These are phyloP conservation scores for Illadopsis cleaveri DNA, from an alignment of 2,113 vertebrate genomes.

Conservation along the genomic window DNA sequence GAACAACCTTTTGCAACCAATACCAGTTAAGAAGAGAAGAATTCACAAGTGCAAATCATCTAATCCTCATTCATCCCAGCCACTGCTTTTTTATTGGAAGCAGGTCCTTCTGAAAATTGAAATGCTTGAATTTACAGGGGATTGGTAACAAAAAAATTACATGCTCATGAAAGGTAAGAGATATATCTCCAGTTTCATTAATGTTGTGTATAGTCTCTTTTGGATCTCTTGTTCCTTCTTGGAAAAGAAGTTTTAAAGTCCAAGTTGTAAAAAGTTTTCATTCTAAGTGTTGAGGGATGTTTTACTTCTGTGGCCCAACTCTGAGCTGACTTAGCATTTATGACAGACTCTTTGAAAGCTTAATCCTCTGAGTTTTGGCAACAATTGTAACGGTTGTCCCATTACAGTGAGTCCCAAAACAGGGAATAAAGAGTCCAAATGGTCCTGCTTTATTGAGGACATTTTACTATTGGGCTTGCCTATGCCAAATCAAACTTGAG, in stretches of 20 bases:
- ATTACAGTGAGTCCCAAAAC: background rate
- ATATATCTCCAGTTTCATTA: background rate
- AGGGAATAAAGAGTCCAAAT: background rate
- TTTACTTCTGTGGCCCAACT: background rate
- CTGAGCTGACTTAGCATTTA: background rate
- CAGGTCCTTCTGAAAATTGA: background rate
- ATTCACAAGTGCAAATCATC: background rate
- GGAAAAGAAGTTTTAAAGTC: background rate
- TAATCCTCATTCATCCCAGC: background rate
- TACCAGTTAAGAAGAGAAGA: background rate
- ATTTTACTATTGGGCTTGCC: background rate
- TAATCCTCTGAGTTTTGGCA: background rate
- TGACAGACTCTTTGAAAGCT: background rate
- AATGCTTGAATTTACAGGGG: background rate
- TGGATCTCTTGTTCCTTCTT: background rate
- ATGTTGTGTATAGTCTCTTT: background rate
- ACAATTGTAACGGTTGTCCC: background rate
- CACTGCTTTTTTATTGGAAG: background rate
- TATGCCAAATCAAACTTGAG: background rate
- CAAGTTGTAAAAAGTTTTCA: background rate
- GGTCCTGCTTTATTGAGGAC: background rate
- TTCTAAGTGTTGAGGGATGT: background rate
- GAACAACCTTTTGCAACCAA: background rate
- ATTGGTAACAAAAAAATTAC: background rate
- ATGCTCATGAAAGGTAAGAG: background rate